Base-by-base conservation (phyloP, 2,888 invertebrate species). In the Balanococcus diminutus region DNA sequence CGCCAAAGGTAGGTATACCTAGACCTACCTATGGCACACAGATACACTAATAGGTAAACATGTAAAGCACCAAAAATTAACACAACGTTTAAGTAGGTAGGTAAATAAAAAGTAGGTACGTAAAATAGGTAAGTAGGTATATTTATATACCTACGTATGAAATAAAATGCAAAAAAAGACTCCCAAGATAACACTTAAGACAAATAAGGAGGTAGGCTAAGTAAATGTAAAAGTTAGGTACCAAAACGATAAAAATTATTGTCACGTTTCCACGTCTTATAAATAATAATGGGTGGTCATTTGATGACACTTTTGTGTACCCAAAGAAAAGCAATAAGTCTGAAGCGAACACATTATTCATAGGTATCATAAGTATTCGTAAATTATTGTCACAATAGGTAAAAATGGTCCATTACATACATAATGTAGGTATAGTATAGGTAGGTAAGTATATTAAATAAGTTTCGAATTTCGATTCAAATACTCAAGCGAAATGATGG, bases 361-460 rank as follows among this genome's bases (percentile, higher is more conserved):
- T n/a, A n/a, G n/a, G 22, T 56, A 56, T 56, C 22, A 14, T 11
- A 42, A 42, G 42, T 42, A 14, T 22, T 56, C 56, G 11, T 56
- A 56, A 67, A 67, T 67, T 67, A 67, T 67, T 67, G 67, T 67
- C 67, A 67, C 67, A 67, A 28, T 67, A 4, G 67, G 28, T 67
- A 9, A 67, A n/a, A 67, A 67, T 67, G 67, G 67, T 67, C 67
- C 67, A 28, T 67, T 25, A 46, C n/a, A 16, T 46, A 46, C 11
- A 14, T 8, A 9, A 46, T 6, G 8, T 6, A 36, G 36, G 36
- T 36, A 36, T 8, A 36, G 3, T 6, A 36, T 36, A 51, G 42
- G 14, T 42, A 42, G 11, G 8, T 36, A 51, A 14, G 14, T 42
- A 42, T 2, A 0, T 42, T 42, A 9, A 42, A 42, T 42, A 42